A percentile compares a stretch with the other conserved stretches of the same genome.
These are phyloP conservation scores for Megalurothrips usitatus DNA, from an alignment of 2,888 invertebrate species.

Conservation along the genomic window DNA sequence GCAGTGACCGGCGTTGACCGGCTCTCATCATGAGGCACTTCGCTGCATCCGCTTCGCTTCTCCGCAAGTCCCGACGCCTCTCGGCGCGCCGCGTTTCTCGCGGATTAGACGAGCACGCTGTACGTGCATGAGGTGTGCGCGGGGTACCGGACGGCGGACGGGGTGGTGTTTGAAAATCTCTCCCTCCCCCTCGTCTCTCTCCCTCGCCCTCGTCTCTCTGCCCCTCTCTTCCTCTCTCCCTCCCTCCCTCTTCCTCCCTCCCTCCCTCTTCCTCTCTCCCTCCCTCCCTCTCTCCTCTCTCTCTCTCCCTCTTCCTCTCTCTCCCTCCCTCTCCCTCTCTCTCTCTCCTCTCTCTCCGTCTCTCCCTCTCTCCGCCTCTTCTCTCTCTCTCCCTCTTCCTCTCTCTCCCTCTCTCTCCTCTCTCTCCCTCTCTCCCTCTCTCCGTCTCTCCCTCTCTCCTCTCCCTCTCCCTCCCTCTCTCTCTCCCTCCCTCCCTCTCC, in stretches of 20 bases:
- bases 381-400: too few species aligned
- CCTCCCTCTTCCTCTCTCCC: neutral
- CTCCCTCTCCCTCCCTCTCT: too few species aligned
- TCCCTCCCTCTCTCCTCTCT: neutral
- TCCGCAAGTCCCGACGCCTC: neutral
- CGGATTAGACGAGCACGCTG: neutral
- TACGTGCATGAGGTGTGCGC: too few species aligned
- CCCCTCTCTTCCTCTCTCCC: neutral
- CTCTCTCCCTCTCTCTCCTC: too few species aligned
- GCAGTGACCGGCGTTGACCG: conserved; percentile 15
- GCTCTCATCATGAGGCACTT: conserved; percentile 22
- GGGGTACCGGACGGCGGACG: neutral
- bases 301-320: too few species aligned
- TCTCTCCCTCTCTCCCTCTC: too few species aligned
- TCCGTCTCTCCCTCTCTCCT: too few species aligned
- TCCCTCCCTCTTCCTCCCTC: neutral
- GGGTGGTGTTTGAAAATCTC: neutral
- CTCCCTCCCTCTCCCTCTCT: too few species aligned
- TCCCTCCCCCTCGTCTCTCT: neutral
- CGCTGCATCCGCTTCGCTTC: conserved; percentile 8
- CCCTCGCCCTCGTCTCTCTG: too few species aligned
- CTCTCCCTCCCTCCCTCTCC: too few species aligned
- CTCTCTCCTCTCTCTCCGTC: too few species aligned
- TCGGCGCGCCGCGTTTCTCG: neutral
- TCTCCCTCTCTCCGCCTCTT: too few species aligned